These are phyloP conservation scores for Prunella himalayana DNA, from an alignment of 2,113 vertebrate genomes.

Conservation along the genomic window DNA sequence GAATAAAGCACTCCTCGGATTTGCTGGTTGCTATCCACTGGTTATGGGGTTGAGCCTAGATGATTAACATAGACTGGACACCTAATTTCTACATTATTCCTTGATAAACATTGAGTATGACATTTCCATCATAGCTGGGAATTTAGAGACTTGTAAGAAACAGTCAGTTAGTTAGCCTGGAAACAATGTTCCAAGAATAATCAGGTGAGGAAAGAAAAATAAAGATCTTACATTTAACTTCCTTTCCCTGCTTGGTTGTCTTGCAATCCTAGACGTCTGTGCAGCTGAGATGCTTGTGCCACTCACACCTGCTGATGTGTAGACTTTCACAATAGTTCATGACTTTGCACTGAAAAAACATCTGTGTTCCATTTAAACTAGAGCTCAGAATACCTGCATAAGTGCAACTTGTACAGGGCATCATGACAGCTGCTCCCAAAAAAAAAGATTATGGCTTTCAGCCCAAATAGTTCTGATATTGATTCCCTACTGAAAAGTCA, in stretches of 20 bases:
- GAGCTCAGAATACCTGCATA: not conserved
- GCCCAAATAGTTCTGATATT: not conserved
- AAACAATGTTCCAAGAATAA: not conserved
- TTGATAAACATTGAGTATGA: not conserved
- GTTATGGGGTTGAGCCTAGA: not conserved
- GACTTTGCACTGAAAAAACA: not conserved
- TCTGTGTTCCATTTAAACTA: not conserved
- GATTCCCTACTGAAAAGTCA: not conserved
- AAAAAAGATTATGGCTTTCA: not conserved
- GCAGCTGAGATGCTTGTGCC: not conserved
- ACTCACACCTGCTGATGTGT: not conserved
- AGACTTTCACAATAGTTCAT: not conserved
- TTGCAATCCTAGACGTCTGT: not conserved
- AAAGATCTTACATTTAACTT: not conserved
- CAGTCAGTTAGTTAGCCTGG: not conserved
- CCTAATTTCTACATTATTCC: not conserved
- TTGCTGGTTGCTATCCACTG: not conserved
- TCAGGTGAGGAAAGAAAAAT: not conserved
- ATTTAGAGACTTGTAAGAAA: not conserved
- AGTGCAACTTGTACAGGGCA: not conserved
- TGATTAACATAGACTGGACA: not conserved
- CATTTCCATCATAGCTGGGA: not conserved
- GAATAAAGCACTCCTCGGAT: not conserved
- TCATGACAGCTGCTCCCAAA: not conserved
- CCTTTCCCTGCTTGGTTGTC: not conserved